Conservation (phyloP, 2,113 vertebrate genomes). For the Sterrhoptilus dennistouni region DNA sequence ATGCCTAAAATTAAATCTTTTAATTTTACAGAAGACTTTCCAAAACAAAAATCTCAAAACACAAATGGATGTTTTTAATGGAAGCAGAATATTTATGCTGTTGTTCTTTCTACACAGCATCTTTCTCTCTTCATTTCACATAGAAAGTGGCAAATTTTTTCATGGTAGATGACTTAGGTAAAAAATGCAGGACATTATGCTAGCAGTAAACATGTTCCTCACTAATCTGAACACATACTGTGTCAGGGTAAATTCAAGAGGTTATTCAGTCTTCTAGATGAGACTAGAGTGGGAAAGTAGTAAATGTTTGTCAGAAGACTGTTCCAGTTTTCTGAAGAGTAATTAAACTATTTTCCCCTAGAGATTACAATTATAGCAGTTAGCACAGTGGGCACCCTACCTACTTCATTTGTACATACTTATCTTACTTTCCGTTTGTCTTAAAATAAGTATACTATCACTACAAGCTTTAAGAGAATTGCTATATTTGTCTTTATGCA, state of each 20-base stretch:
- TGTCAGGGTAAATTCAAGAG: not conserved
- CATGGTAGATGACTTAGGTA: not conserved
- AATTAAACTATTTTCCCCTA: not conserved
- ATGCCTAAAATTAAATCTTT: not conserved
- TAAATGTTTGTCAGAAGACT: not conserved
- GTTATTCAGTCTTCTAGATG: not conserved
- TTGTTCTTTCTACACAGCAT: not conserved
- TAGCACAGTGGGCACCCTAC: not conserved
- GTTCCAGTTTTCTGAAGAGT: not conserved
- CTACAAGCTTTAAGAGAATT: not conserved
- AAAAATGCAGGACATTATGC: not conserved
- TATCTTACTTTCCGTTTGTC: not conserved
- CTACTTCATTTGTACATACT: not conserved
- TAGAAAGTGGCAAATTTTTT: not conserved
- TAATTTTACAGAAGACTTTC: not conserved
- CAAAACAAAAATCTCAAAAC: not conserved
- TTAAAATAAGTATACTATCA: not conserved
- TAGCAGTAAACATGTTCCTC: not conserved
- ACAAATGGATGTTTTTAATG: not conserved
- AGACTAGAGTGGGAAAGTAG: not conserved
- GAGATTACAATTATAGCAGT: not conserved
- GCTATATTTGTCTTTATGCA: not conserved
- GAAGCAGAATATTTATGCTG: not conserved
- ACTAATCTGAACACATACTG: not conserved
- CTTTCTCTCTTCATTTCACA: not conserved